These are phyloP conservation scores for Stenurella melanura DNA, from an alignment of 2,888 invertebrate species.

Conservation along the genomic window DNA sequence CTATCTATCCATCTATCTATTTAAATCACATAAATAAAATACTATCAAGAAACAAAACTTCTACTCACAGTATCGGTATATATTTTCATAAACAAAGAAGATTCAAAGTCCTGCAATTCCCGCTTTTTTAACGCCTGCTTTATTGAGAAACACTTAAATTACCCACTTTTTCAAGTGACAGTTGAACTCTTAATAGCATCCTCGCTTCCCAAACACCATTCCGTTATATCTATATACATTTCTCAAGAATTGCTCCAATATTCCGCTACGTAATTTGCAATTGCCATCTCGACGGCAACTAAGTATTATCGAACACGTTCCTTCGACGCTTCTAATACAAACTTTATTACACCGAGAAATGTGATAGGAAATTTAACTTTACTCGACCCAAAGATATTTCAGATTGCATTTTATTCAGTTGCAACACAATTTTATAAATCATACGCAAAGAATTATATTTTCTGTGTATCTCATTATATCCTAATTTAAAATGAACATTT, in stretches of 20 bases:
- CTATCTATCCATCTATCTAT: too few species aligned
- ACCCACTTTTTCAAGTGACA: background rate
- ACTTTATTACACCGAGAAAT: conserved; percentile 3
- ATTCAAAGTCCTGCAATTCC: background rate
- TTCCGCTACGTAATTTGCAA: conserved; percentile 7
- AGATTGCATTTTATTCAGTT: background rate
- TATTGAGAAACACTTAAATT: background rate
- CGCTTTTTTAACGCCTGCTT: background rate
- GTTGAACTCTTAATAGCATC: background rate
- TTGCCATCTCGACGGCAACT: conserved; percentile 13
- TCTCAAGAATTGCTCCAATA: background rate
- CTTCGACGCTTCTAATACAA: conserved; percentile 9
- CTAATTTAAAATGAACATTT: too few species aligned
- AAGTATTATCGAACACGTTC: conserved; percentile 9
- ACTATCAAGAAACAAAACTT: background rate
- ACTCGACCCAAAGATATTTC: background rate
- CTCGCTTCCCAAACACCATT: conserved; percentile 1
- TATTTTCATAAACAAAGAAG: background rate
- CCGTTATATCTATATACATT: conserved; percentile 3
- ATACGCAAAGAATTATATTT: too few species aligned
- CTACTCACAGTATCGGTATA: background rate
- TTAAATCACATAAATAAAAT: too few species aligned
- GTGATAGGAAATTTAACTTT: conserved; percentile 13
- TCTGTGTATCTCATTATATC: too few species aligned
- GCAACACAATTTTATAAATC: background rate